Evolutionary conservation across 2,113 vertebrate species (phyloP).

Genomic region (Ctenomys sociabilis): DNA sequence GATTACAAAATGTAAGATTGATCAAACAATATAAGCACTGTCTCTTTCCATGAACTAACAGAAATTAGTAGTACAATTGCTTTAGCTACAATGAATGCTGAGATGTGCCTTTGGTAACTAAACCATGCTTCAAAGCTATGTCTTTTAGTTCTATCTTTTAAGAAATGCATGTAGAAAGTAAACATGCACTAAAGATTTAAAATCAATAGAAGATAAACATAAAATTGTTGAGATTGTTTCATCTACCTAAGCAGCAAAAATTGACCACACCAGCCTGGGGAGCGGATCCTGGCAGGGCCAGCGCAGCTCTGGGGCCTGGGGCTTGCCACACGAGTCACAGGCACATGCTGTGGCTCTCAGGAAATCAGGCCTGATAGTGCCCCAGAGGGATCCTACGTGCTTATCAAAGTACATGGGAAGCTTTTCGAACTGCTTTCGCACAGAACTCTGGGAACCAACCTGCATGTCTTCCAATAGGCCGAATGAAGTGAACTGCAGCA

Average conservation of each 20-base stretch:
- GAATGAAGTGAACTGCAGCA: not conserved
- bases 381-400: not conserved
- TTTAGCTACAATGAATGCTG: not conserved
- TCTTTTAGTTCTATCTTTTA: not conserved
- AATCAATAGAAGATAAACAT: not conserved
- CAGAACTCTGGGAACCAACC: not conserved
- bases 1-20: too few species aligned
- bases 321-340: not conserved
- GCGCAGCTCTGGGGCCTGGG: not conserved
- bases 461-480: not conserved
- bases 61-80: too few species aligned
- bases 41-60: too few species aligned
- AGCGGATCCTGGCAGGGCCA: not conserved
- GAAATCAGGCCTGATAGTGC: not conserved
- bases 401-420: not conserved
- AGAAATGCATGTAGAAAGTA: constrained; percentile 8
- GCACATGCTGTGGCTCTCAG: not conserved
- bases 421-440: not conserved
- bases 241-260: not conserved
- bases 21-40: too few species aligned
- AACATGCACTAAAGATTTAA: not conserved
- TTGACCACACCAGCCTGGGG: not conserved
- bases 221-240: constrained; percentile 11
- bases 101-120: not conserved
- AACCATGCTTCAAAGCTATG: constrained; percentile 18